Evolutionary conservation across 2,888 invertebrate species (phyloP), one percentile per base, ranked within the genome.

Genomic region (Alcis repandata): DNA sequence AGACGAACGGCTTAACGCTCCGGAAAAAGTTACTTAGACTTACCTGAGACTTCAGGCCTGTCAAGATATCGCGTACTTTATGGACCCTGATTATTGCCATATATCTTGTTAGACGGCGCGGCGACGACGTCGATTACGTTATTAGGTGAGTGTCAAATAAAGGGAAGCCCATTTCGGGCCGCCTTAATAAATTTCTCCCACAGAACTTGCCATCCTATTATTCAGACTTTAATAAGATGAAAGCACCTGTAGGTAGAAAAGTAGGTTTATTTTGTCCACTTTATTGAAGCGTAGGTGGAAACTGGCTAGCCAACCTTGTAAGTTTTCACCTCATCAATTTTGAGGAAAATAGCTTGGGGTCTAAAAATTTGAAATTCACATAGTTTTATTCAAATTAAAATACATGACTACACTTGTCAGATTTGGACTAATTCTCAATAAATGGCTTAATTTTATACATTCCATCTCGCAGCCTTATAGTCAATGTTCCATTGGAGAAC

Each of bases 1-100:
- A 83, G 84, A 83, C 82, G 86, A 87, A 88, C 83, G 87, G 88
- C 87, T 91, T 90, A 90, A 86, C 85, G 78, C 84, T 71, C 82
- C 82, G 79, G 82, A 85, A 86, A 88, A 89, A 87, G 86, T 89
- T 87, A 85, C 87, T 86, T 83, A 86, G 86, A 86, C 84, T 84
- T 87, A 89, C 88, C 88, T 88, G 86, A 79, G 80, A 77, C 81
- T 84, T 81, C 82, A 75, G 71, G 74, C 67, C 80, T 82, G 86
- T 85, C 82, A 83, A 83, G 82, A 83, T 86, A 84, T 80, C 79
- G 79, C 82, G 77, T 84, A 83, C 79, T 87, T 87, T 85, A 85
- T 87, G 78, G 77, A 80, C 78, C 78, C 73, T 75, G 71, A 75
- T 75, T 77, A 79, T 79, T 77, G 74, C 69, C 72, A 76, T 80